A percentile compares a stretch with the other conserved stretches of the same genome.
These are phyloP conservation scores for Dolomedes plantarius DNA, from an alignment of 2,888 invertebrate genomes.

Conservation along the genomic window DNA sequence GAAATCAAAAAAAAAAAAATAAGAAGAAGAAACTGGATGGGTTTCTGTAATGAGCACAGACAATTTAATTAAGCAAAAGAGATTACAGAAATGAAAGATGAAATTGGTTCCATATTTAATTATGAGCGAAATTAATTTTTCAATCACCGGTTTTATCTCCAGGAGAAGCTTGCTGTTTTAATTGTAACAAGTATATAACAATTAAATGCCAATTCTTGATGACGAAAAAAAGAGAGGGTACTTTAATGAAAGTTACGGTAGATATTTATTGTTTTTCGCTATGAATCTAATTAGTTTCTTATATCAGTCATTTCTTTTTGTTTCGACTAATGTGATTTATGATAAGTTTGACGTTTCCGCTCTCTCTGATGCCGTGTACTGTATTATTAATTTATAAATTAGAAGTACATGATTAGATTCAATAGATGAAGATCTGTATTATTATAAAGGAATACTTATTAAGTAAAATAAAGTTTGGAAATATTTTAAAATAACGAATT, in stretches of 20 bases:
- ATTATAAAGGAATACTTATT: too few species aligned
- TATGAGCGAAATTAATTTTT: background rate
- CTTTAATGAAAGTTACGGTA: background rate
- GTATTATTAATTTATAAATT: too few species aligned
- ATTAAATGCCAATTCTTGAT: background rate
- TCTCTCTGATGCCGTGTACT: too few species aligned
- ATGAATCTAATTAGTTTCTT: background rate
- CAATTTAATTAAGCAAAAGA: slow-evolving; percentile 4
- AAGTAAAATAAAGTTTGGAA: too few species aligned
- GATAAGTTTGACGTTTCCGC: too few species aligned
- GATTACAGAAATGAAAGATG: background rate
- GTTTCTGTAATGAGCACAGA: background rate
- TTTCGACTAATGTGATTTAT: background rate
- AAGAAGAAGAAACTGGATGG: background rate
- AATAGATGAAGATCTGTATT: too few species aligned
- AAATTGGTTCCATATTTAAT: slow-evolving; percentile 7
- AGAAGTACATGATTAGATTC: too few species aligned
- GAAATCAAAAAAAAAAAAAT: too few species aligned
- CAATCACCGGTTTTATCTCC: background rate
- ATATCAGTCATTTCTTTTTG: background rate
- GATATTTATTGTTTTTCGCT: background rate
- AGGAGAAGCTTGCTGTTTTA: background rate
- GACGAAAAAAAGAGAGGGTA: background rate
- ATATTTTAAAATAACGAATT: too few species aligned
- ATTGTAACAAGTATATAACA: background rate